Evolutionary conservation across 2,888 invertebrate species (phyloP).

Genomic region (Dicyrtoma fusca): DNA sequence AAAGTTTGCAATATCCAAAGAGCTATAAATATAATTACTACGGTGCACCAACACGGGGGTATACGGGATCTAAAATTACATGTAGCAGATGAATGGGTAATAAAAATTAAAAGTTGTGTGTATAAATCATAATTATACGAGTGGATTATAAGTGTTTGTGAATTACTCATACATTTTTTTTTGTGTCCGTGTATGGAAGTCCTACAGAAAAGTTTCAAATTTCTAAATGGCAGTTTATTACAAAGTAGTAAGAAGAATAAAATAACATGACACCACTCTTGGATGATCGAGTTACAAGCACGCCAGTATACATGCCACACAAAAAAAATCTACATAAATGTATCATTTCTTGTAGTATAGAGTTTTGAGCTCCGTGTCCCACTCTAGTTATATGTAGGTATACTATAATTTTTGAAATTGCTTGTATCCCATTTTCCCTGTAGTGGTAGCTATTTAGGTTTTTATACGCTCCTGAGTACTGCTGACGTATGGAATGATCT

Average conservation of each 20-base stretch:
- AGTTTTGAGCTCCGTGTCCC: background rate
- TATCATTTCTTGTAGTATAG: background rate
- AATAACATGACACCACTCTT: conserved; percentile 35
- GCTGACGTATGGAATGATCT: no score
- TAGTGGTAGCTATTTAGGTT: no score
- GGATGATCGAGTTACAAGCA: conserved; percentile 28
- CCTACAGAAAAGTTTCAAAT: conserved; percentile 25
- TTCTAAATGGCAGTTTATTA: conserved; percentile 28
- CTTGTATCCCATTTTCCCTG: no score
- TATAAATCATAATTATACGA: no score
- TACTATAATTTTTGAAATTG: background rate
- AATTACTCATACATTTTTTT: conserved; percentile 27
- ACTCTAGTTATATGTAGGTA: background rate
- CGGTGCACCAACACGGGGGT: no score
- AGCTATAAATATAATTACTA: no score
- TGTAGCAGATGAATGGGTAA: no score
- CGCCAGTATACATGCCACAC: background rate
- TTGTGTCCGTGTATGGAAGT: no score
- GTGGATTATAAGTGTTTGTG: background rate
- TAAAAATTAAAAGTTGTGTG: no score
- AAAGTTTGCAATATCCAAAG: no score
- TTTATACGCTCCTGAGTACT: no score
- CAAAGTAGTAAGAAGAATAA: conserved; percentile 19
- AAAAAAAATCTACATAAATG: background rate
- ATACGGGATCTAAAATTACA: no score